These are phyloP conservation scores for Chrysemys picta DNA, from an alignment of 2,113 vertebrate genomes.

Conservation along the genomic window DNA sequence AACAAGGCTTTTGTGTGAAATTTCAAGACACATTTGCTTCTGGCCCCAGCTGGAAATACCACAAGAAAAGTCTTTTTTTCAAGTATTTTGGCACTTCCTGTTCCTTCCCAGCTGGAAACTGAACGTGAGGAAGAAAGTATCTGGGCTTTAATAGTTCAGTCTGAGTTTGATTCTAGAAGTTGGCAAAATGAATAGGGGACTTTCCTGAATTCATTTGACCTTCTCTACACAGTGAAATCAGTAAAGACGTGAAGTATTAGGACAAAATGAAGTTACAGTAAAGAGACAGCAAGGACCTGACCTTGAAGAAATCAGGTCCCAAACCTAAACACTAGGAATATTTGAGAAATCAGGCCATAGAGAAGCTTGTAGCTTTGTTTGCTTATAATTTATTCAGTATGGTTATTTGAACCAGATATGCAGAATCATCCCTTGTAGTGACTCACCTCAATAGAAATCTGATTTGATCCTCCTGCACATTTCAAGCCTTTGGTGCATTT, in stretches of 20 bases:
- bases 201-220: not conserved
- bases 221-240: rapidly evolving
- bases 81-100: slow-evolving; percentile 2
- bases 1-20: slow-evolving; percentile 39
- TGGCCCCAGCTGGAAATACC: not conserved
- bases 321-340: rapidly evolving
- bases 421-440: rapidly evolving
- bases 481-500: not conserved
- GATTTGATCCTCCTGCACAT: rapidly evolving
- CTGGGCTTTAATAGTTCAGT: not conserved
- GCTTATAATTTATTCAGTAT: rapidly evolving
- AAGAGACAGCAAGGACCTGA: not conserved
- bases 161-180: not conserved
- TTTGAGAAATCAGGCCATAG: not conserved
- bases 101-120: not conserved
- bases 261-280: not conserved
- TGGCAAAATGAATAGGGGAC: not conserved
- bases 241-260: rapidly evolving
- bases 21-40: not conserved
- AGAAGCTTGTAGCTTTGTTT: not conserved
- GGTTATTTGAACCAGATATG: not conserved
- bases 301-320: not conserved
- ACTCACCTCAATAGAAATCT: not conserved
- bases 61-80: not conserved
- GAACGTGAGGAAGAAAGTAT: not conserved